Conservation (phyloP, 2,113 vertebrate species). For the Grantiella picta region DNA sequence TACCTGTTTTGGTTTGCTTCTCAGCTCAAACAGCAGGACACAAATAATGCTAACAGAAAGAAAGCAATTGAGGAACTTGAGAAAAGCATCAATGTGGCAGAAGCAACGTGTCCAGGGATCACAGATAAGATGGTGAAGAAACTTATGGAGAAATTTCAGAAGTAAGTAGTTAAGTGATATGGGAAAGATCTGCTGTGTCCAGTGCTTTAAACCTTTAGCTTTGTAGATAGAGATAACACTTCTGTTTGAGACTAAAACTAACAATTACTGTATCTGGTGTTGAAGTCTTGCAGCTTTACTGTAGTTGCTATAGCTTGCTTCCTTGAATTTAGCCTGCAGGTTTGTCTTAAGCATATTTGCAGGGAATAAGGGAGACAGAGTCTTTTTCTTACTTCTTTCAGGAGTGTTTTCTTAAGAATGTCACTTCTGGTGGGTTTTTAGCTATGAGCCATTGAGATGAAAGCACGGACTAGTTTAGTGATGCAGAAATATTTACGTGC, state of each 20-base stretch:
- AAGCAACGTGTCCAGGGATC: constrained; percentile 90
- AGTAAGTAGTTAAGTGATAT: constrained; percentile 67
- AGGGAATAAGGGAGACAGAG: neutral
- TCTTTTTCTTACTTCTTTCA: neutral
- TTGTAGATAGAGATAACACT: accelerated
- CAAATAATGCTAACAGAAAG: constrained; percentile 82
- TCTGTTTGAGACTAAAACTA: neutral
- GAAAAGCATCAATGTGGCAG: constrained; percentile 88
- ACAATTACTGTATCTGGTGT: neutral
- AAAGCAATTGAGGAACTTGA: constrained; percentile 91
- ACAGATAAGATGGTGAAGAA: constrained; percentile 95
- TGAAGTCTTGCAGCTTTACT: neutral
- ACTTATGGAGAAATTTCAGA: constrained; percentile 91
- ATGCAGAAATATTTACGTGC: neutral
- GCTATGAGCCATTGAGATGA: neutral
- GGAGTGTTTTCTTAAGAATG: neutral
- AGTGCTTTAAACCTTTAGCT: neutral
- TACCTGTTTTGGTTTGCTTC: neutral
- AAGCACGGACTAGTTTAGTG: neutral
- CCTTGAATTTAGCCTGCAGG: neutral
- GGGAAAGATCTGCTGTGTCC: neutral
- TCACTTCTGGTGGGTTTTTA: neutral
- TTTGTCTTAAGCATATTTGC: neutral
- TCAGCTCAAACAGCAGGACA: constrained; percentile 92
- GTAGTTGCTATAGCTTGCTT: neutral